Base-by-base conservation (phyloP, 2,113 vertebrate species). In the Piprites chloris region DNA sequence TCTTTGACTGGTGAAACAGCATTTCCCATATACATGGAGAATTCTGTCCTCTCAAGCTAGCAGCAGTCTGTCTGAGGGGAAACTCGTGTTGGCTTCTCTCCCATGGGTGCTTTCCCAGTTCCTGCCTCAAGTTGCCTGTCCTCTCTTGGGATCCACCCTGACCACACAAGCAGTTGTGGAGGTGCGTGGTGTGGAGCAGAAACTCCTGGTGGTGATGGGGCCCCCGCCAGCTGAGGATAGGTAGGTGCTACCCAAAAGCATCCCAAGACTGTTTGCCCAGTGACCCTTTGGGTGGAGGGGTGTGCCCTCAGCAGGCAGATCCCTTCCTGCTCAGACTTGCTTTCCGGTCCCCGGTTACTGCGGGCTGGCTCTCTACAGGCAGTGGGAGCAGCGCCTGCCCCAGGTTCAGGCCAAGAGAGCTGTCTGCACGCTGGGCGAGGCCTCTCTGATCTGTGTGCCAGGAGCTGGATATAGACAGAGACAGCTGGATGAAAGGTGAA, bases 141-240 rank as follows among this genome's bases (percentile, higher is more conserved):
- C 28, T 72, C 62, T 17, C 74, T 47, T 8, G 9, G 66, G 27
- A 30, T 23, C 18, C 55, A 24, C 24, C 30, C 28, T 0, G 11
- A 8, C 72, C 63, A 16, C 0, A 1, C 0, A 3, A 37, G 33
- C 0, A 0, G 47, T 52, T 73, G 7, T 0, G 5, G 12, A 71
- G 33, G 41, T 27, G 20, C 0, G 1, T 0, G 0, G 6, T 32
- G 24, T 23, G 41, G n/a, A 35, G 24, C n/a, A 76, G 26, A 18
- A 77, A 19, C 12, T 30, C 6, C 32, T 39, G 63, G 26, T 61
- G 0, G 0, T 1, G 0, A 8, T 2, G 20, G 42, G 21, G 14
- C 14, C 50, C 14, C 0, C 0, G 11, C 42, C 2, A 0, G 37
- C 68, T 55, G 55, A 19, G 23, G 65, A 44, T 65, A 53, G 62